Base-by-base conservation (phyloP, 23 tunicate genomes). In the Phallusia fumigata region DNA sequence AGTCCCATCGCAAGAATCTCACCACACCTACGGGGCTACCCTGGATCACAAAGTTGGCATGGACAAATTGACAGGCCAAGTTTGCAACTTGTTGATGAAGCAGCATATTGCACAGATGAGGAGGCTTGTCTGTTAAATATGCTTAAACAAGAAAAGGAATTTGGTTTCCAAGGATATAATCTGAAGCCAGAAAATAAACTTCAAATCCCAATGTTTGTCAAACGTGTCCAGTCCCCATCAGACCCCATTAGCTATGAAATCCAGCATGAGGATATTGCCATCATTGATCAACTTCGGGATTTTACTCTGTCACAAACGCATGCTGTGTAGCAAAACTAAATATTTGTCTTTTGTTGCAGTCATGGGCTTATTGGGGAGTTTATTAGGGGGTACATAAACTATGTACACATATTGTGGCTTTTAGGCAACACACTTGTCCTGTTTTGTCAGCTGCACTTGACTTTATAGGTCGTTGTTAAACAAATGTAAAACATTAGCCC, bases 251-350 rank as follows among this genome's bases (percentile, higher is more conserved):
- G 40, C 40, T 74, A 74, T 74, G 77, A 74, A 33, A 19, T 32
- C 36, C 36, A 33, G 22, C 77, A 32, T 74, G 40, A 32, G 13
- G 77, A 74, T 74, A 74, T 74, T 74, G 77, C 77, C 77, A 32
- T 74, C 36, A 33, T 74, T 74, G 77, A 74, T 32, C 44, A 33
- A 19, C 30, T 74, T 18, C 10, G 77, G 35, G 77, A 74, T 74
- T 32, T 74, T 32, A 74, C 77, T 32, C 16, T 74, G n/a, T 32
- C 77, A 30, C 77, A 74, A 31, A 74, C 77, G n/a, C 77, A 74
- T 31, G 77, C 77, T 30, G 77, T 74, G 22, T 74, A 74, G 30
- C 31, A 40, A 40, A 40, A 40, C 47, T 40, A 40, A 40, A 40
- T 40, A 40, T 40, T 40, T 40, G 47, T 58, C 28, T 58, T 58